Conservation (phyloP, 1,140 invertebrate species). For the Pantala flavescens region DNA sequence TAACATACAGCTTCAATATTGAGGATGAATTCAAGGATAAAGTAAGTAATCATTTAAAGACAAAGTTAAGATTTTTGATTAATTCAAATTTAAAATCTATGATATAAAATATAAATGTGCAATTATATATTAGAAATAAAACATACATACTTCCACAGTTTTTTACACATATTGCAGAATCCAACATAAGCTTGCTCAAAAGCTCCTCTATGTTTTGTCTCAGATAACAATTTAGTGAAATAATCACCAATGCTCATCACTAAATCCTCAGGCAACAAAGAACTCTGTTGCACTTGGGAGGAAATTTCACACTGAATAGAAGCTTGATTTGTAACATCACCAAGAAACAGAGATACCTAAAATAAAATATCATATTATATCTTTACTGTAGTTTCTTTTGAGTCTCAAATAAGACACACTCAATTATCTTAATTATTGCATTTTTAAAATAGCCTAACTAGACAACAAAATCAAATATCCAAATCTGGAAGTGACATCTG, state of each 20-base stretch:
- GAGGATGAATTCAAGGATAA: too few relatives aligned
- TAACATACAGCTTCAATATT: too few relatives aligned
- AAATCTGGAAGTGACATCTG: too few relatives aligned
- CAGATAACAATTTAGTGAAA: slow-evolving; percentile 57
- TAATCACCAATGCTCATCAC: slow-evolving; percentile 55
- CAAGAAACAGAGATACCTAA: slow-evolving; percentile 44
- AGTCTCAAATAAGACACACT: too few relatives aligned
- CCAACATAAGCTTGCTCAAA: slow-evolving; percentile 92
- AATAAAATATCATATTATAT: slow-evolving; percentile 22
- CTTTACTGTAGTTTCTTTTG: too few relatives aligned
- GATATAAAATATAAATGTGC: slow-evolving; percentile 1
- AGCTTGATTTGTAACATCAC: slow-evolving; percentile 35
- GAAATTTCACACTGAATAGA: slow-evolving; percentile 26
- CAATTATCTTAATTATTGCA: too few relatives aligned
- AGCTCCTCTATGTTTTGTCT: slow-evolving; percentile 86
- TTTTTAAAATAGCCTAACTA: too few relatives aligned
- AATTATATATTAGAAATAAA: slow-evolving; percentile 21
- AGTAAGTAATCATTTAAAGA: too few relatives aligned
- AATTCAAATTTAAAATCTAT: slow-evolving; percentile 27
- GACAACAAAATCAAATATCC: too few relatives aligned
- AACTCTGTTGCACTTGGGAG: slow-evolving; percentile 18
- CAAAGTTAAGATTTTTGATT: too few relatives aligned
- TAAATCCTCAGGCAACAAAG: slow-evolving; percentile 30
- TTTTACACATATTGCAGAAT: slow-evolving; percentile 63
- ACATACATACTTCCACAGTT: slow-evolving; percentile 46